A percentile compares a stretch with the other conserved stretches of the same genome.
These are phyloP conservation scores for Drosophila pachea DNA, from an alignment of 1,140 invertebrate species.

Conservation along the genomic window DNA sequence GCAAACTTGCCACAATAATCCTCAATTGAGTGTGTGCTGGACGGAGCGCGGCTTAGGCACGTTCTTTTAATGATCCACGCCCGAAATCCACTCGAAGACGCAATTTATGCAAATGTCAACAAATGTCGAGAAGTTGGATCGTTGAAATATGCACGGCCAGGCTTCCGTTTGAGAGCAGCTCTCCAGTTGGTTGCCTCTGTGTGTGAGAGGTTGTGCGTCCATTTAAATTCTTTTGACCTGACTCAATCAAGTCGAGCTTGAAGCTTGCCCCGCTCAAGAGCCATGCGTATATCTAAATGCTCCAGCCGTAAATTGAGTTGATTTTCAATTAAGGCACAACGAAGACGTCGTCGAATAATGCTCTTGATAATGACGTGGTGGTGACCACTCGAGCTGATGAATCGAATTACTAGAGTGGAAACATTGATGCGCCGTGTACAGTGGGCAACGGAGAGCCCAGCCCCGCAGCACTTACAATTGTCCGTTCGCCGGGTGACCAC, in stretches of 20 bases:
- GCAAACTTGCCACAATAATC: conserved; percentile 3
- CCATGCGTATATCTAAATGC: conserved; percentile 22
- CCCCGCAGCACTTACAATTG: background rate
- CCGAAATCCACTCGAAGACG: conserved; percentile 45
- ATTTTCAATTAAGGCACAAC: conserved; percentile 52
- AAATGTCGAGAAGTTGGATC: conserved; percentile 8
- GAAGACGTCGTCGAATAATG: conserved; percentile 5
- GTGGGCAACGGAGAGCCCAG: background rate
- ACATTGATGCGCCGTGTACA: background rate
- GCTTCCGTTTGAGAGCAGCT: conserved; percentile 53
- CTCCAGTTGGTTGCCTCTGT: conserved; percentile 8
- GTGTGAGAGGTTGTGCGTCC: conserved; percentile 26
- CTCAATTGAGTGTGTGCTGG: conserved; percentile 23
- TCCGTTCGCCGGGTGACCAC: background rate
- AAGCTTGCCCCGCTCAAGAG: conserved; percentile 40
- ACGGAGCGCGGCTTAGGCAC: conserved; percentile 20
- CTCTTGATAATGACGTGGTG: conserved; percentile 16
- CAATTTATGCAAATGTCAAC: conserved; percentile 69
- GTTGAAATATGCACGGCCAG: conserved; percentile 60
- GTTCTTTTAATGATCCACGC: conserved; percentile 26
- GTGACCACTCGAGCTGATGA: conserved; percentile 42
- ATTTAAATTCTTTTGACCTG: conserved; percentile 78
- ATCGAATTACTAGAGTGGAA: conserved; percentile 11
- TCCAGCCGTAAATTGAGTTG: conserved; percentile 55
- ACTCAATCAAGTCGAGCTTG: conserved; percentile 76